Evolutionary conservation across 2,888 invertebrate species (phyloP), one percentile per base, ranked within the genome.

Genomic region (Diaprepes abbreviatus): DNA sequence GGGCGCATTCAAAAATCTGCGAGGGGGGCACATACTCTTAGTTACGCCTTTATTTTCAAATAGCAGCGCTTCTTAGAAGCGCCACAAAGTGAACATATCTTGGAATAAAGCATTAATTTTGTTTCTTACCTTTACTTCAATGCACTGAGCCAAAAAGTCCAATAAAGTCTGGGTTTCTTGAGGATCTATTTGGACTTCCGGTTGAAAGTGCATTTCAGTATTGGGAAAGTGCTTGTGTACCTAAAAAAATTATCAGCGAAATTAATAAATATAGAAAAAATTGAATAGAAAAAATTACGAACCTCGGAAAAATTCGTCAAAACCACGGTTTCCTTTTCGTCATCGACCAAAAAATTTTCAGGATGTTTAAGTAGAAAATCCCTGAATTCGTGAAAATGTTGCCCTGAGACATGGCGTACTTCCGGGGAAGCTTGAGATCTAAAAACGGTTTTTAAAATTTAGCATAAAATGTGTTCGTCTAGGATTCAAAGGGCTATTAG

Each of bases 341-440:
- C 95, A 63, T 92, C 89, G 50, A 97, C 92, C 68, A 92, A 90
- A 84, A 97, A 97, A 66, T 92, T 90, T 74, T 95, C 94, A 0
- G 94, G 90, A 83, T 95, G 94, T 82, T 93, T 92, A 71, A 89
- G 79, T 12, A 97, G 87, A 84, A 97, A 97, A 73, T 97, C 96
- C 48, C 83, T 78, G 83, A 97, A 97, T 85, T 97, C 97, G 83
- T 94, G 94, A 80, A 96, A 93, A 83, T 96, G 95, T 83, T 97
- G 96, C 12, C 92, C 93, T 74, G 97, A 97, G 79, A 97, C 96
- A 84, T 97, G 96, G 73, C 98, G 91, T 75, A 99, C 97, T 88
- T 98, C 98, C 12, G 96, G 95, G 70, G 97, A 94, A 17, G 98
- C 98, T 59, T 73, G 73, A 7, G 73, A 73, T 12, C 73, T 70